Base-by-base conservation (phyloP, 1,140 invertebrate species). In the Littorina saxatilis region DNA sequence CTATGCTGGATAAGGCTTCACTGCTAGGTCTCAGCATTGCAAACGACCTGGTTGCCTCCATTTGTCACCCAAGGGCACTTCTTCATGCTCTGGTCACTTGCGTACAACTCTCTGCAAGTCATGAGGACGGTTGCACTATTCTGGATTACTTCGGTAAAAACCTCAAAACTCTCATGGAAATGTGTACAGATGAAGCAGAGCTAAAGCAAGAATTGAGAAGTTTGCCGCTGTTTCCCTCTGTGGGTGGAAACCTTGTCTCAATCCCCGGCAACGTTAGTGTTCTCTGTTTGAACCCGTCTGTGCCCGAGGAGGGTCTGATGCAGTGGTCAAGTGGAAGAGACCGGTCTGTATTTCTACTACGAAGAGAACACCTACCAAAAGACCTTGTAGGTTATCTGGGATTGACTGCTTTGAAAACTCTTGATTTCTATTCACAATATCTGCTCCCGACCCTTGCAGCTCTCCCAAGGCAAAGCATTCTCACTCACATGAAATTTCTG, bases 61-160 rank as follows among this genome's bases (percentile, higher is more conserved):
- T 78, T 15, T 40, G 23, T 27, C 35, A 78, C 29, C 76, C 76
- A 40, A 4, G 52, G 58, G 76, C 39, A 37, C 58, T 78, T 11
- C 23, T 78, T 2, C 55, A 63, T 9, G 76, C 76, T 43, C 35
- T 78, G 23, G 55, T 37, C 20, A 63, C 58, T 43, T 63, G 55
- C 39, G 17, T 17, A 3, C n/a, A 43, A 15, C n/a, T 63, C 1
- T 32, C 52, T 20, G 55, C 29, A 35, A 4, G 1, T n/a, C 11
- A 7, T 39, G 27, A 63, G 9, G 13, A 39, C 27, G 76, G 35
- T 0, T 23, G 4, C 9, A 15, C 23, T 1, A 37, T 78, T 40
- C 37, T 78, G 52, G 5, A n/a, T 17, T 78, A 78, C 23, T 78
- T 78, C 76, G 66, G 58, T 23, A 78, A 78, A 11, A 78, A 13